A percentile compares a stretch with the other conserved stretches of the same genome.
These are phyloP conservation scores for Fulica atra DNA, from an alignment of 2,113 vertebrate genomes.

Conservation along the genomic window DNA sequence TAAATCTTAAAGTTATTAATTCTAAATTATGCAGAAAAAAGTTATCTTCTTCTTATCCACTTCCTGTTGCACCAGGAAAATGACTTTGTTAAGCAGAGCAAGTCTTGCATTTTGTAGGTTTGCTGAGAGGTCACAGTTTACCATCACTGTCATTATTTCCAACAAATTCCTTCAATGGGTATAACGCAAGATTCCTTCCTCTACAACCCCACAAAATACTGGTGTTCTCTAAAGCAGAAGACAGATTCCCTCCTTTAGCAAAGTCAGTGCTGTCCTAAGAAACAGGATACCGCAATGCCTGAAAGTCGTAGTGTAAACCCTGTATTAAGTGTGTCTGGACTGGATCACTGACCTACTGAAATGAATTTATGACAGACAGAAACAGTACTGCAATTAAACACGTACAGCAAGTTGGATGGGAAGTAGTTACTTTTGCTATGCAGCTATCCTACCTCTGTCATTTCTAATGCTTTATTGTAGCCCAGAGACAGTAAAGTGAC, in stretches of 20 bases:
- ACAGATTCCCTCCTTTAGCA: not conserved
- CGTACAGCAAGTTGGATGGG: not conserved
- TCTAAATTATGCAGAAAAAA: not conserved
- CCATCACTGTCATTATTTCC: not conserved
- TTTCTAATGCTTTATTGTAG: slow-evolving; percentile 87
- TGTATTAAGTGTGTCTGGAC: not conserved
- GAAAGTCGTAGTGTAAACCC: not conserved
- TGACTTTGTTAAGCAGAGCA: not conserved
- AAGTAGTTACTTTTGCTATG: not conserved
- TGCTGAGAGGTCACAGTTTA: not conserved
- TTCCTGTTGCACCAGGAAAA: not conserved
- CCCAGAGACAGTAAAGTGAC: slow-evolving; percentile 90
- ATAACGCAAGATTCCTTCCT: not conserved
- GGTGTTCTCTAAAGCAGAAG: not conserved
- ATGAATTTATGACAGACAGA: not conserved
- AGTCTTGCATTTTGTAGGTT: not conserved
- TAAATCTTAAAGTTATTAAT: not conserved
- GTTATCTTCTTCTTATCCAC: not conserved
- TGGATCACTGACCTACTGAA: not conserved
- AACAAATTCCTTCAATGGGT: not conserved
- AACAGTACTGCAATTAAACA: not conserved
- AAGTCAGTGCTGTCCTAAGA: not conserved
- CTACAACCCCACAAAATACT: not conserved
- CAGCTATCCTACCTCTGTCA: slow-evolving; percentile 80
- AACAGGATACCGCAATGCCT: not conserved